Base-by-base conservation (phyloP, 2,797 vertebrate species). In the Limosa lapponica region DNA sequence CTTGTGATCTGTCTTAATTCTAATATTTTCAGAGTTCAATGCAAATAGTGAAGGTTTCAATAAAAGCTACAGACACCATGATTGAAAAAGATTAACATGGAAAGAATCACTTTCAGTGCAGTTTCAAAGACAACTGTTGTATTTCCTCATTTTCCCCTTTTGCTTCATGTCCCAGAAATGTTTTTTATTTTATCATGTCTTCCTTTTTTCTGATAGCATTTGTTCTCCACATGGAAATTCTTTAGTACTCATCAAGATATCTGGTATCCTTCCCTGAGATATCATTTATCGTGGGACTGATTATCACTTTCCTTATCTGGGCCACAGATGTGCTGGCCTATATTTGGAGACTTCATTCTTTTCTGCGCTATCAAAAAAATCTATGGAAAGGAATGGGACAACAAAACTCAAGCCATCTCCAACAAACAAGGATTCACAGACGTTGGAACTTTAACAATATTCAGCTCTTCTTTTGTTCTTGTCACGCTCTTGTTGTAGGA, bases 181-280 rank as follows among this genome's bases (percentile, higher is more conserved):
- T 48, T 84, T 90, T 80, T 95, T 24, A 71, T 91, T 95, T 83
- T 86, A 81, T 69, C 65, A 25, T 72, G 16, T 37, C 51, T 80
- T 67, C 32, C 9, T 74, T 85, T 95, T 87, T 90, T 67, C 61
- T 93, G 32, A 43, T 44, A 39, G 10, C 0, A 1, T 96, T 96
- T 91, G 72, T 92, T 93, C 79, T 86, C 61, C 79, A 94, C 73
- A 52, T 95, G 91, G 79, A 82, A 92, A 93, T 93, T 81, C 44
- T 89, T 75, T 66, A 62, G 30, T 82, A 64, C 39, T 72, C 82
- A 86, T 84, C 65, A 65, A 86, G 75, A 72, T 91, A 88, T 81
- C 75, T 96, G 79, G 39, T 95, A 44, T 90, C 87, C 55, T 83
- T 90, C 55, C 54, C 58, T 88, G 54, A 91, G 75, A 90, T 94